Base-by-base conservation (phyloP, 1,140 invertebrate species). In the Diuraphis noxia region DNA sequence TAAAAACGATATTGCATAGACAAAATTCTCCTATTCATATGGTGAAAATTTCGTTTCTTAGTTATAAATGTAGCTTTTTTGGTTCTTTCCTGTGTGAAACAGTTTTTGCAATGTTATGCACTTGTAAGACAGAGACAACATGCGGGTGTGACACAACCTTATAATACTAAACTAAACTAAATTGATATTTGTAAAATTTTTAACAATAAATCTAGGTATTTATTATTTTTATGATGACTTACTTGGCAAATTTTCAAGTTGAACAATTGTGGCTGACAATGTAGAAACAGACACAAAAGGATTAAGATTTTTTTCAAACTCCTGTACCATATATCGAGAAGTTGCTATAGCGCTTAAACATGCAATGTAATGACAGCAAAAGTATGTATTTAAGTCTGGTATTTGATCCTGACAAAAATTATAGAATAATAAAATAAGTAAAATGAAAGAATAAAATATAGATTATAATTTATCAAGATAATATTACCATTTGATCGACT, bases 261-360 rank as follows among this genome's bases (percentile, higher is more conserved):
- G 30, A 63, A 36, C 49, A 86, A 87, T 85, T 36, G 49, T 92
- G 25, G 91, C 19, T 6, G 84, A 72, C 23, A 86, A 85, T 6
- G 84, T 86, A 36, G 91, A 87, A 23, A 92, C 6, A 36, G 84
- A 92, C 9, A 87, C 56, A 63, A 86, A 87, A 43, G 81, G 81
- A 10, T 86, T 81, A 34, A 88, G 92, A 85, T 90, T 92, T 86
- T 86, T 92, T 79, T 95, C 94, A 94, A 97, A 97, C 93, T 97
- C 96, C 92, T 96, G 94, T 49, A 94, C 93, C 92, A 96, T 94
- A 93, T 95, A 95, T 30, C 95, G 94, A 94, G 97, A 95, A 93
- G 96, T 96, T n/a, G 96, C 95, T 94, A 97, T 96, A 84, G 96
- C 96, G 94, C 96, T 96, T 46, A 97, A 94, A 93, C 96, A 97